Base-by-base conservation (phyloP, 2,888 invertebrate species). In the Plebejus anna region DNA sequence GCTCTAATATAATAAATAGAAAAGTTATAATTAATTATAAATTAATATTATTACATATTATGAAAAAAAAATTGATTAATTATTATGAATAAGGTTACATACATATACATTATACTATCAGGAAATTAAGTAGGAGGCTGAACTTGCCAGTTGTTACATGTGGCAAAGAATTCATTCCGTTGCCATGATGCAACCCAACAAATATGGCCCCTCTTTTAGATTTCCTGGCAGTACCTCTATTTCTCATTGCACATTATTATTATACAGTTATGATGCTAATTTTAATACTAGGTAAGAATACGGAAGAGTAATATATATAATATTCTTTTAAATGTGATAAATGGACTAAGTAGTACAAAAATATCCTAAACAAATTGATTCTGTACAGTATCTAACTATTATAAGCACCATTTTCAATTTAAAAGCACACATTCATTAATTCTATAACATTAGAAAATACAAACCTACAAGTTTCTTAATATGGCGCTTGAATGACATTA, bases 351-450 rank as follows among this genome's bases (percentile, higher is more conserved):
- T 70, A 78, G 75, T 90, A 90, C 84, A 91, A 91, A 90, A 91
- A 90, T 91, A 91, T 88, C 82, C 85, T 87, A 88, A 86, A 87
- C 88, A 82, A 92, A 93, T 94, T 94, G 90, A 92, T 93, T 94
- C 93, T 93, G 92, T 94, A 94, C 94, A 94, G 88, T 85, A 87
- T 89, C 92, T 93, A 93, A 90, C 91, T 92, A 91, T 91, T 86
- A 85, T 87, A 92, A 94, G 94, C 94, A 94, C 94, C 94, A 92
- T 91, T 88, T 88, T 90, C 87, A 89, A 89, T 89, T 87, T 87
- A 76, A 71, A 76, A 76, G 72, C 76, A 70, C 57, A 76, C 76
- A 70, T 55, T 16, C 72, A 61, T 66, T 61, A 22, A 22, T 22
- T 55, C 32, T 61, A 61, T 61, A 61, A 6, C 61, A 61, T 22